phyloP scores from a whole-genome alignment of 2,888 invertebrate species.

The Macrophya annulata region DNA sequence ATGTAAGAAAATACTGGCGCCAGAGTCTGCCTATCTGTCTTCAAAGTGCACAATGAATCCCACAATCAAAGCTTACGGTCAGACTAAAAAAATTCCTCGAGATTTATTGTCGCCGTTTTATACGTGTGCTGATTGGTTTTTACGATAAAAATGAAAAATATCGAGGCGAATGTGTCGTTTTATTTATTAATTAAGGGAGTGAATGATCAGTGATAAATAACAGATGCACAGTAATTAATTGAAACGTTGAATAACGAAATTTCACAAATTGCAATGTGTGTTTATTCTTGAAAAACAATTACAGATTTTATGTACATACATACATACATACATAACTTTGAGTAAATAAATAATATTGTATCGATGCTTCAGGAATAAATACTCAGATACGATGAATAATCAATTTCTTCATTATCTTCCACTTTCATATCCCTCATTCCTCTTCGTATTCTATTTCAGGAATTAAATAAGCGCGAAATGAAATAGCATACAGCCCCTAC shows the following conservation, averaged over 20 bases:
- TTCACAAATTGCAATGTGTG: background rate
- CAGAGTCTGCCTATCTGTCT: background rate
- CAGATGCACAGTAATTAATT: background rate
- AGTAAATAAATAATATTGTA: background rate
- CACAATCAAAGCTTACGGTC: background rate
- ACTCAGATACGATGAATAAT: background rate
- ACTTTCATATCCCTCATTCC: background rate
- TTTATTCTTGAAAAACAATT: background rate
- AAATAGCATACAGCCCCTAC: background rate
- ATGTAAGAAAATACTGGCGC: background rate
- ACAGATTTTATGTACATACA: background rate
- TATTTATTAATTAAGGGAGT: background rate
- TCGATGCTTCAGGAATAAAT: background rate
- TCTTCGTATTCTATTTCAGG: background rate
- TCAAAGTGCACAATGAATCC: background rate
- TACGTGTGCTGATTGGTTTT: background rate
- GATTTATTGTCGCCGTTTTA: background rate
- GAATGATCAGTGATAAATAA: background rate
- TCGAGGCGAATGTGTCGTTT: background rate
- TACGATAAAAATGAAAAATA: background rate
- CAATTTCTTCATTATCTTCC: background rate
- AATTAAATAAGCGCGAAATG: background rate
- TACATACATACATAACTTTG: too few relatives aligned
- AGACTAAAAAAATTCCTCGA: background rate
- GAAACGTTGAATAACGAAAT: background rate